A percentile compares a stretch with the other conserved stretches of the same genome.
phyloP scores from a whole-genome alignment of 92 coral and sea anemone species.

The Palythoa heliodiscus region DNA sequence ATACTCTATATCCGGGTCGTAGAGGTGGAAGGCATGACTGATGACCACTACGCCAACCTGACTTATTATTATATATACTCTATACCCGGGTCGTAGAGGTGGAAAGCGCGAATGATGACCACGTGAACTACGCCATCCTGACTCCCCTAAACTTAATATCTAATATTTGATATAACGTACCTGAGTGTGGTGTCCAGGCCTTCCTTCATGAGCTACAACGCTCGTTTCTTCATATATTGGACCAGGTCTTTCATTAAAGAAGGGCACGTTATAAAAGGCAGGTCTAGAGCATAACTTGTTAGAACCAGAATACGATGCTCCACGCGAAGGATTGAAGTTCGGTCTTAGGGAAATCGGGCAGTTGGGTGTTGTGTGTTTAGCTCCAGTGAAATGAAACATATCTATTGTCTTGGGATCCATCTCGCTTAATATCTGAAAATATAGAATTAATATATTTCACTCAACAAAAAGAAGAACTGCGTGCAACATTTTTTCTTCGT shows the following conservation, averaged over 20 bases:
- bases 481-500: too few species aligned
- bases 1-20: too few species aligned
- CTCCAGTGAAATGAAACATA: conserved; percentile 84
- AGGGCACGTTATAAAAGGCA: conserved; percentile 72
- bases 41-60: too few species aligned
- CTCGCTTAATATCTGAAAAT: conserved; percentile 64
- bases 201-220: conserved; percentile 85
- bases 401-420: conserved; percentile 80
- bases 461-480: background rate
- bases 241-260: conserved; percentile 75
- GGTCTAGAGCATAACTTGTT: conserved; percentile 54
- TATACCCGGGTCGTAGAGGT: too few species aligned
- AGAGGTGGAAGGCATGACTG: too few species aligned
- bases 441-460: too few species aligned
- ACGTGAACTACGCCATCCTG: too few species aligned
- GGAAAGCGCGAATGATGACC: too few species aligned
- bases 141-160: background rate
- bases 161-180: conserved; percentile 34
- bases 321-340: conserved; percentile 84
- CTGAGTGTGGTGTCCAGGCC: conserved; percentile 99
- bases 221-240: conserved; percentile 70
- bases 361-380: conserved; percentile 88
- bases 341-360: conserved; percentile 80
- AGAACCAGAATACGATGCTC: conserved; percentile 52
- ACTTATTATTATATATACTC: too few species aligned